phyloP scores from a whole-genome alignment of 2,113 vertebrate species.

The Donacobius atricapilla region DNA sequence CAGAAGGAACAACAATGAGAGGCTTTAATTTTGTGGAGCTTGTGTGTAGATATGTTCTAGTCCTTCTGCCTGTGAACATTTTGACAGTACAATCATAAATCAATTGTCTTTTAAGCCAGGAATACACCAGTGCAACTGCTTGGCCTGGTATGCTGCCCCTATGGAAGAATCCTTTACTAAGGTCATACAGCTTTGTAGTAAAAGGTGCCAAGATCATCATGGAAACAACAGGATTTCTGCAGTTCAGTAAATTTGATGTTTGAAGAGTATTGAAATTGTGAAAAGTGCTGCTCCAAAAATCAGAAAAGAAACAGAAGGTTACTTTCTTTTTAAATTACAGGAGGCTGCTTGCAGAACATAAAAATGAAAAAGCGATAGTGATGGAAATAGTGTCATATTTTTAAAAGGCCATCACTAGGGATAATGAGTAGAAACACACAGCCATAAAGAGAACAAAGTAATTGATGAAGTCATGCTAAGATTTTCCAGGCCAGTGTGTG shows the following conservation, averaged over 20 bases:
- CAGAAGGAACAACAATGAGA: not conserved
- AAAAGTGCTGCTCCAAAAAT: not conserved
- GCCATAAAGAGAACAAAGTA: not conserved
- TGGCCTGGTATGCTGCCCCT: not conserved
- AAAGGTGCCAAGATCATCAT: not conserved
- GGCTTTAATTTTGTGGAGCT: not conserved
- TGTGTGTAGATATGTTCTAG: not conserved
- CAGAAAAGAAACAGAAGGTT: not conserved
- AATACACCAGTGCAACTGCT: not conserved
- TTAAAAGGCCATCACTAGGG: not conserved
- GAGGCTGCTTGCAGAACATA: not conserved
- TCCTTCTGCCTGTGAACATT: not conserved
- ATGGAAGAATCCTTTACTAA: not conserved
- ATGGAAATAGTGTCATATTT: not conserved
- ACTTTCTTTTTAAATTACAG: not conserved
- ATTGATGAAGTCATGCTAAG: not conserved
- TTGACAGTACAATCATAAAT: not conserved
- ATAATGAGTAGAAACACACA: not conserved
- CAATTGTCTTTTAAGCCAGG: not conserved
- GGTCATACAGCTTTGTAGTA: not conserved
- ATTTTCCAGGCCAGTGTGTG: slow-evolving; percentile 12
- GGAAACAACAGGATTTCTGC: not conserved
- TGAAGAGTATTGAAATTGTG: not conserved
- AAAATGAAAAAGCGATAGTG: not conserved
- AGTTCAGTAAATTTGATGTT: not conserved